Conservation (phyloP, 2,113 vertebrate species). For the Sialia sialis region DNA sequence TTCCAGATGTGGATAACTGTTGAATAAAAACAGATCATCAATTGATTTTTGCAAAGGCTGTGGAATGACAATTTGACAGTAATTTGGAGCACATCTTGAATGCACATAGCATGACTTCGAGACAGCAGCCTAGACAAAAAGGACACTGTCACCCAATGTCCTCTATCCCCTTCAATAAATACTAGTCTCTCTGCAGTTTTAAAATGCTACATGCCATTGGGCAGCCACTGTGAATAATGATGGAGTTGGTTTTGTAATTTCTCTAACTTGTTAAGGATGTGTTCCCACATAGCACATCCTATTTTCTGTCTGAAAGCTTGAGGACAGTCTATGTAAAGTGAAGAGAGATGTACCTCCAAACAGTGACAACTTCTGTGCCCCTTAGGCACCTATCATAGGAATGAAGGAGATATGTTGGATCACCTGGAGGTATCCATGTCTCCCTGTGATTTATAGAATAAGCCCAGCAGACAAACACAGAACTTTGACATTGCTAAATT, state of each 20-base stretch:
- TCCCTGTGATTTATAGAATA: not conserved
- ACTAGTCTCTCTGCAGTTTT: not conserved
- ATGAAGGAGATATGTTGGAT: not conserved
- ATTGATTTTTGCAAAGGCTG: slow-evolving; percentile 26
- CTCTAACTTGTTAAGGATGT: not conserved
- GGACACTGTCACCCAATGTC: not conserved
- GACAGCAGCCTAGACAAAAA: slow-evolving; percentile 7
- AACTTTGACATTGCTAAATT: not conserved
- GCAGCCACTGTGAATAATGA: not conserved
- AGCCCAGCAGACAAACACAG: not conserved
- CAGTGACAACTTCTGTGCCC: fast-evolving
- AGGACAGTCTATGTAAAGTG: not conserved
- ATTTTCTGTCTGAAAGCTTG: not conserved
- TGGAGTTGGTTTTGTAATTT: not conserved
- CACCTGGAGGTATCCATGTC: not conserved
- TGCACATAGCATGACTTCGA: not conserved
- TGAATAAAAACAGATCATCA: slow-evolving; percentile 15
- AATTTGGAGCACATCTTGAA: slow-evolving; percentile 17
- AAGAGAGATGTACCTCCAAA: not conserved
- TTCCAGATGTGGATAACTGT: not conserved
- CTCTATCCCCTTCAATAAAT: not conserved
- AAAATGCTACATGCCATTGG: not conserved
- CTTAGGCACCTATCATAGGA: not conserved
- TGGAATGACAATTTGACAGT: slow-evolving; percentile 35
- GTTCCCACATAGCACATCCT: not conserved